Evolutionary conservation across 2,113 vertebrate species (phyloP).

Genomic region (Chrysochloris asiatica): DNA sequence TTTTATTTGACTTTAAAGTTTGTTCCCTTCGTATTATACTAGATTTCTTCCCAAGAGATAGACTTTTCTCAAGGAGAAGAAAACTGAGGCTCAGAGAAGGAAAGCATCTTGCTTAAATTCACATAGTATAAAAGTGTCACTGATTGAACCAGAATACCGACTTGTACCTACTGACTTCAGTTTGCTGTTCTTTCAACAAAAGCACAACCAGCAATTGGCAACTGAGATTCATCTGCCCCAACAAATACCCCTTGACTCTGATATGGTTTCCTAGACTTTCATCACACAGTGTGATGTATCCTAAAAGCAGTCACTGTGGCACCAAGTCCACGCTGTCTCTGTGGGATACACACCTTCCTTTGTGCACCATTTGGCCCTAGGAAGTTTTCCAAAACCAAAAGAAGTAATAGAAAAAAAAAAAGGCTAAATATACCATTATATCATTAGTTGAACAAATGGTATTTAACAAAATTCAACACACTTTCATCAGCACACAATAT

Average conservation of each 20-base stretch:
- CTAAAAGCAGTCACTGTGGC: background rate
- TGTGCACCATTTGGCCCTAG: background rate
- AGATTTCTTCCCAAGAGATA: background rate
- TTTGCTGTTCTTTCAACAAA: no score
- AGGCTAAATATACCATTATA: background rate
- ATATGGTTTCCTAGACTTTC: background rate
- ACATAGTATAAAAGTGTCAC: background rate
- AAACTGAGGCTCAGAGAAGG: background rate
- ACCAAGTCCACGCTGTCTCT: background rate
- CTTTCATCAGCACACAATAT: no score
- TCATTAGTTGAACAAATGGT: background rate
- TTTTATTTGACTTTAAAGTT: background rate
- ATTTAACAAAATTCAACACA: background rate
- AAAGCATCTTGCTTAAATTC: background rate
- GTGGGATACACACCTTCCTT: background rate
- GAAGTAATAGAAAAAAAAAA: slow-evolving; percentile 13
- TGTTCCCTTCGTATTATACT: background rate
- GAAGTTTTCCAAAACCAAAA: slow-evolving; percentile 1
- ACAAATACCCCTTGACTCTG: background rate
- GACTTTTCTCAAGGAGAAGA: background rate
- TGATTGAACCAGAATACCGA: background rate
- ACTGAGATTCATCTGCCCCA: background rate
- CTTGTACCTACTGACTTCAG: no score
- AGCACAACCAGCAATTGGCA: background rate
- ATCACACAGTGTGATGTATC: background rate